Evolutionary conservation across 2,113 vertebrate species (phyloP).

Genomic region (Telmatochromis sp.): DNA sequence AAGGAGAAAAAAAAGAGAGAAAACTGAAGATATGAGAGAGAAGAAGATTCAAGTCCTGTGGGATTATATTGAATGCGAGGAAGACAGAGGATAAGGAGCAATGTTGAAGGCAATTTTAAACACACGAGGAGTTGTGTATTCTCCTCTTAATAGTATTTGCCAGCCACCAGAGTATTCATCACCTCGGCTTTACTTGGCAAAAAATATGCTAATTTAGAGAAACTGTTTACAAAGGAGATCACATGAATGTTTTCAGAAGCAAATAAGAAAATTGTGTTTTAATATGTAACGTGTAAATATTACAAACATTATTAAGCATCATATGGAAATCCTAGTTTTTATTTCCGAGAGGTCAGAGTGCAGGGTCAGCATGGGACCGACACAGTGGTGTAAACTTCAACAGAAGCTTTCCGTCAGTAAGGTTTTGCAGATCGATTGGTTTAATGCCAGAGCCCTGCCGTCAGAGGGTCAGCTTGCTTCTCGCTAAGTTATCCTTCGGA

Average conservation of each 20-base stretch:
- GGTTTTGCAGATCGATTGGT: not conserved
- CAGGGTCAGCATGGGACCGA: not conserved
- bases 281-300: not conserved
- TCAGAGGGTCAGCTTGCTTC: not conserved
- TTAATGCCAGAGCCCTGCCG: not conserved
- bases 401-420: not conserved
- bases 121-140: not conserved
- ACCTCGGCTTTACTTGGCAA: not conserved
- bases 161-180: not conserved
- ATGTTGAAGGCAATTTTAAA: not conserved
- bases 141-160: not conserved
- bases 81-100: not conserved
- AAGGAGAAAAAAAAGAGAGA: not conserved
- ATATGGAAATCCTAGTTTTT: not conserved
- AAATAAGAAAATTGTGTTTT: not conserved
- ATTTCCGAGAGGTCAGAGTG: not conserved
- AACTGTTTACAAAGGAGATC: not conserved
- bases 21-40: not conserved
- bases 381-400: not conserved
- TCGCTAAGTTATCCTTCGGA: not conserved
- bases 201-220: conserved; percentile 2
- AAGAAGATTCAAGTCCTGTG: not conserved
- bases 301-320: not conserved
- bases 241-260: not conserved
- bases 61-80: not conserved